Evolutionary conservation across 64 coral and sea anemone genomes (phyloP).

Genomic region (Pocillopora damicornis): DNA sequence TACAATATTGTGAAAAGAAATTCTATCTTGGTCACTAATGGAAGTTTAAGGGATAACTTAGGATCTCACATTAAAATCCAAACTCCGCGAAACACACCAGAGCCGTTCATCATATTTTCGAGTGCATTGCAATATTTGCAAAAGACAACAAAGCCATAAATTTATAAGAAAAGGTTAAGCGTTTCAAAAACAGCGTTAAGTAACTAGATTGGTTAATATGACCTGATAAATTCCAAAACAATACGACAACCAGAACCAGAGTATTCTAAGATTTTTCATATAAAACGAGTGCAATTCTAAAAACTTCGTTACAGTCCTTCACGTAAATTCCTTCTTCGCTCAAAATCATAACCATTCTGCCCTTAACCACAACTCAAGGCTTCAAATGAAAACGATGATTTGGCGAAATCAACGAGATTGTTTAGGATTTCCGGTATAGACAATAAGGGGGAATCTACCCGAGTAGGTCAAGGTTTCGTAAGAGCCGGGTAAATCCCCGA

Average conservation of each 20-base stretch:
- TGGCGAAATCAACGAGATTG: neutral
- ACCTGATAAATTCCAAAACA: slow-evolving; percentile 49
- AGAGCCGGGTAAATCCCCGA: neutral
- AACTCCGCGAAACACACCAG: too few relatives aligned
- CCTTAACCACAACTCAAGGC: neutral
- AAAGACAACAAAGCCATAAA: too few relatives aligned
- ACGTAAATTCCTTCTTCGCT: neutral
- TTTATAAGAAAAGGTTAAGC: neutral
- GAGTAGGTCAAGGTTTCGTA: neutral
- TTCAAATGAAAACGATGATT: neutral
- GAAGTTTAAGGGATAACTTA: too few relatives aligned
- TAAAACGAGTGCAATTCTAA: neutral
- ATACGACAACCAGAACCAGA: slow-evolving; percentile 15
- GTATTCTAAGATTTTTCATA: neutral
- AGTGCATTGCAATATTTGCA: too few relatives aligned
- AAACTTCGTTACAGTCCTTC: neutral
- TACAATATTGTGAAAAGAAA: too few relatives aligned
- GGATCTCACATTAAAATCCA: too few relatives aligned
- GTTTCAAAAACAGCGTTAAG: neutral
- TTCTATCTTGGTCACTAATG: too few relatives aligned
- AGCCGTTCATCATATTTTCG: too few relatives aligned
- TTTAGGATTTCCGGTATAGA: neutral
- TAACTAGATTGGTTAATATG: slow-evolving; percentile 26
- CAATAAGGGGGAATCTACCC: neutral
- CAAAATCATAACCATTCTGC: neutral